Percentiles rank a stretch among this genome's conserved stretches.
These are phyloP conservation scores for Cylas formicarius DNA, from an alignment of 1,140 invertebrate genomes.

Conservation along the genomic window DNA sequence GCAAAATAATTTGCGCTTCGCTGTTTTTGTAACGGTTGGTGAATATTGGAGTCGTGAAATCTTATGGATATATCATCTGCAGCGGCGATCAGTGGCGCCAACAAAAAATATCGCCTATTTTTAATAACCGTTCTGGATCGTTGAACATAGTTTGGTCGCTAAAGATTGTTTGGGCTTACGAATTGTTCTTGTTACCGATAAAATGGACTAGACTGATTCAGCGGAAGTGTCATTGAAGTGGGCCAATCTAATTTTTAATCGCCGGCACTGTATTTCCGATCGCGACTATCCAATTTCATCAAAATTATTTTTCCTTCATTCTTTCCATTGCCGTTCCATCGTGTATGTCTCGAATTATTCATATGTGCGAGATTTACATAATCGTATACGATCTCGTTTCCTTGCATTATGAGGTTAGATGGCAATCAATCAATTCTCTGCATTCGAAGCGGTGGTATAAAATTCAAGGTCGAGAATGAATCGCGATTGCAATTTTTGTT, in stretches of 20 bases:
- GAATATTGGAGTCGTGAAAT: slow-evolving; percentile 18
- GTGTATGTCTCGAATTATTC: slow-evolving; percentile 13
- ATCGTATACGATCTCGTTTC: slow-evolving; percentile 16
- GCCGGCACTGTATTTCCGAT: too few species aligned
- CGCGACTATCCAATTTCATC: too few species aligned
- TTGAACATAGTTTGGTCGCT: too few species aligned
- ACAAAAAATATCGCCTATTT: too few species aligned
- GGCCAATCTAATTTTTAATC: neutral
- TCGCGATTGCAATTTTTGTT: too few species aligned
- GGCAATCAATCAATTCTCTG: slow-evolving; percentile 16
- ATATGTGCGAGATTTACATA: slow-evolving; percentile 17
- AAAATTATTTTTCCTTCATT: slow-evolving; percentile 16
- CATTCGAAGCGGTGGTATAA: slow-evolving; percentile 7
- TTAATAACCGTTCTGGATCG: too few species aligned
- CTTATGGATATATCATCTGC: slow-evolving; percentile 20
- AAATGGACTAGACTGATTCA: too few species aligned
- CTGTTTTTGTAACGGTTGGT: slow-evolving; percentile 21
- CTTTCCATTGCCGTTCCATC: slow-evolving; percentile 13
- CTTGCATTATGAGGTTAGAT: slow-evolving; percentile 9
- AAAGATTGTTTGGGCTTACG: too few species aligned
- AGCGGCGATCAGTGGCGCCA: too few species aligned
- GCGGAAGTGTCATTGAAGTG: neutral
- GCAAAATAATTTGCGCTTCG: slow-evolving; percentile 17
- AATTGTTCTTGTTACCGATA: too few species aligned
- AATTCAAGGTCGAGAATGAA: too few species aligned